phyloP scores from a whole-genome alignment of 2,113 vertebrate genomes.

The Hemibagrus wyckioides region DNA sequence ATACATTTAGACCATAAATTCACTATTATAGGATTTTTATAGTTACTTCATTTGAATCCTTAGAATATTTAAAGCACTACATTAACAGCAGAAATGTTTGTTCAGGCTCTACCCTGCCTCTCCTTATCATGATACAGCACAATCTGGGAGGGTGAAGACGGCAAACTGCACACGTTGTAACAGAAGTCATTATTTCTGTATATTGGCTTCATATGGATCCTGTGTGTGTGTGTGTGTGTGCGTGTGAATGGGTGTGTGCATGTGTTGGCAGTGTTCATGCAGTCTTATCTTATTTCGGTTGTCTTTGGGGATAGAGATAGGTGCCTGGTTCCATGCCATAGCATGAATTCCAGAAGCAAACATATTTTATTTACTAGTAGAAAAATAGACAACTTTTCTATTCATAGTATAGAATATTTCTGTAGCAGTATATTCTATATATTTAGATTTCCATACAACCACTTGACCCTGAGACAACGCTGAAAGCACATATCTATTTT shows the following conservation, averaged over 20 bases:
- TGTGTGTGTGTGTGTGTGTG: not conserved
- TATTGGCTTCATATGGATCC: not conserved
- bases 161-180: not conserved
- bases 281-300: slow-evolving; percentile 17
- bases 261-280: not conserved
- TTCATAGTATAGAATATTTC: not conserved
- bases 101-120: not conserved
- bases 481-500: not conserved
- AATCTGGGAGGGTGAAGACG: not conserved
- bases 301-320: slow-evolving; percentile 10
- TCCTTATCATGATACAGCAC: not conserved
- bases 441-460: not conserved
- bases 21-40: not conserved
- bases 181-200: slow-evolving; percentile 8
- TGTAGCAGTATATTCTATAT: not conserved
- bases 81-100: not conserved
- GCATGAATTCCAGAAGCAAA: not conserved
- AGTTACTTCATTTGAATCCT: not conserved
- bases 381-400: not conserved
- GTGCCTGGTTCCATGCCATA: not conserved
- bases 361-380: not conserved
- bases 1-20: not conserved
- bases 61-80: not conserved
- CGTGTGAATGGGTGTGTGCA: not conserved
- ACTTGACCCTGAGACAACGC: not conserved